Percentiles rank a stretch among this genome's conserved stretches.
Conservation (phyloP, 2,113 vertebrate genomes). For the Isurus oxyrinchus region DNA sequence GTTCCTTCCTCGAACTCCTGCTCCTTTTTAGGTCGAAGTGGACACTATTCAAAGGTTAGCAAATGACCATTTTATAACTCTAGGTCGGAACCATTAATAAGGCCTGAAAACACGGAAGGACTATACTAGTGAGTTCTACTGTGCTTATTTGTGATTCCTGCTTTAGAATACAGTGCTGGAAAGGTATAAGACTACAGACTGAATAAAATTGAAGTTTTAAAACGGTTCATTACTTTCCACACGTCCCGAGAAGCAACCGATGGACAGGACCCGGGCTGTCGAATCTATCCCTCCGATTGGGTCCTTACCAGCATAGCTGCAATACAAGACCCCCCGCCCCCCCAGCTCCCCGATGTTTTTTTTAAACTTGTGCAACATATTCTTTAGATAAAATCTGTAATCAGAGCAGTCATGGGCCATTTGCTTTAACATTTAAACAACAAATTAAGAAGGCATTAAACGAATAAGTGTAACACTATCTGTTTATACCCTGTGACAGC, state of each 20-base stretch:
- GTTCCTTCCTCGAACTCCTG: not conserved
- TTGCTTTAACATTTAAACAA: slow-evolving; percentile 45
- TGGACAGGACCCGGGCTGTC: not conserved
- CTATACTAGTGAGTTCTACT: not conserved
- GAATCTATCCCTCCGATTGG: not conserved
- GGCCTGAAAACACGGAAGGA: not conserved
- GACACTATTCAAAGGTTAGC: not conserved
- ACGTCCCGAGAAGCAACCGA: not conserved
- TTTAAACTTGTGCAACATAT: slow-evolving; percentile 21
- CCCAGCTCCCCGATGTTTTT: not conserved
- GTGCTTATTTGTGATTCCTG: not conserved
- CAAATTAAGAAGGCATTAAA: slow-evolving; percentile 36
- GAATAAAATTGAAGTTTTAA: not conserved
- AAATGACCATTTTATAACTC: not conserved
- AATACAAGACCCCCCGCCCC: not conserved
- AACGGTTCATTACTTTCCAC: not conserved
- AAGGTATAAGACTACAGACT: not conserved
- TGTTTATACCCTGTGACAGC: slow-evolving; percentile 42
- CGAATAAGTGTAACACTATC: slow-evolving; percentile 34
- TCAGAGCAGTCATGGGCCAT: slow-evolving; percentile 44
- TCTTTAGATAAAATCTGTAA: slow-evolving; percentile 38
- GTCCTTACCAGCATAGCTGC: not conserved
- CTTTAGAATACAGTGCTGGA: not conserved
- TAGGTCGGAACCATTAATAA: not conserved
- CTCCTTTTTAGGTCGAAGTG: not conserved